Conservation (phyloP, 2,888 invertebrate species). For the Ornithoptera priamus region DNA sequence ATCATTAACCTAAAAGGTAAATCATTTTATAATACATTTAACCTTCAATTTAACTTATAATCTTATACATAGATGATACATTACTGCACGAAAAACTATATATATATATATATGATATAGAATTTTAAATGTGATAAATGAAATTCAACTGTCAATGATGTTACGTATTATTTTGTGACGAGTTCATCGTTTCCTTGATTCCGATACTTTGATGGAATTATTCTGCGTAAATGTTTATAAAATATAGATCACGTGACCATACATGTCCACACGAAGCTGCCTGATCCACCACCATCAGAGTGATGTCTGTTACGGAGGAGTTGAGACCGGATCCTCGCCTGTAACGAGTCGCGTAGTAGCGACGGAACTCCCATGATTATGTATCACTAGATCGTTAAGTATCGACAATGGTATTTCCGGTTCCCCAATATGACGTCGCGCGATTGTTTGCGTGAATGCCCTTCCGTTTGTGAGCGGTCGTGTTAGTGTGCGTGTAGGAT, state of each 20-base stretch:
- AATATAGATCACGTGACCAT: slow-evolving; percentile 33
- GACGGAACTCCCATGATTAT: slow-evolving; percentile 36
- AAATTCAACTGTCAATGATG: slow-evolving; percentile 12
- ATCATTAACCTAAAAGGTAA: no score
- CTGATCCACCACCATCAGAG: no score
- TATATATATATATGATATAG: not conserved
- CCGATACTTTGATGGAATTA: slow-evolving; percentile 18
- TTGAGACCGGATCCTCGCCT: no score
- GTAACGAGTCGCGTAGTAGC: slow-evolving; percentile 15
- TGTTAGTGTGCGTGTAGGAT: slow-evolving; percentile 64
- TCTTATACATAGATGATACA: no score
- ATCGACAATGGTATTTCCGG: slow-evolving; percentile 53
- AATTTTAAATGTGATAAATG: slow-evolving; percentile 24
- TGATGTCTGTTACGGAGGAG: no score
- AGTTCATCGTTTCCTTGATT: slow-evolving; percentile 1
- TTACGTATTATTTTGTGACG: slow-evolving; percentile 29
- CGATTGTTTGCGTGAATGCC: slow-evolving; percentile 26
- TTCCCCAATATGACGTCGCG: slow-evolving; percentile 33
- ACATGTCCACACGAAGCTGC: no score
- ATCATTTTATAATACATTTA: no score
- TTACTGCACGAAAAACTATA: no score
- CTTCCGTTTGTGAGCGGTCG: slow-evolving; percentile 28
- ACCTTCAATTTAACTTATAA: no score
- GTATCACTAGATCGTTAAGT: slow-evolving; percentile 46
- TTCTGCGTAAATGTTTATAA: slow-evolving; percentile 30